Base-by-base conservation (phyloP, 1,140 invertebrate species). In the Chironomus tepperi region DNA sequence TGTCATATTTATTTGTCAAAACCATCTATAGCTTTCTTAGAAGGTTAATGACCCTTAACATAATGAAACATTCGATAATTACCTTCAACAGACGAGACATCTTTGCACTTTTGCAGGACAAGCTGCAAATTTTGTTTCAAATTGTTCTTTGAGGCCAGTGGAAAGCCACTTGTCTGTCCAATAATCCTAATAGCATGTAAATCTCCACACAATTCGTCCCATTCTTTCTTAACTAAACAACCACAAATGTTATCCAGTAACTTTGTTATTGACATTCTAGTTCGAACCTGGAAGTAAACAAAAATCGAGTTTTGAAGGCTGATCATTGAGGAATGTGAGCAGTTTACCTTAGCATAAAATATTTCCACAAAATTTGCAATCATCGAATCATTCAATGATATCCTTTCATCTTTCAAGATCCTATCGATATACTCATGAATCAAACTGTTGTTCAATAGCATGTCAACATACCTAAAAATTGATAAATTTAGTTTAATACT, bases 141-240 rank as follows among this genome's bases (percentile, higher is more conserved):
- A 42, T 74, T 21, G 19, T 65, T 42, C 42, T 43, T 70, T n/a
- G 47, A 42, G 7, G 64, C 24, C 34, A 5, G 12, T 10, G 74
- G 74, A 42, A 74, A 70, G n/a, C 65, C 65, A 16, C 21, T 18
- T 24, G 79, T 77, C 73, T 82, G 80, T 57, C 80, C 80, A 75
- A 82, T 80, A 16, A 82, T 79, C 0, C 81, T 78, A 67, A 82
- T 81, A 34, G 81, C 81, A 77, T 81, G 81, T 3, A 82, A 78
- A 77, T 82, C 81, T n/a, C 81, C 80, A 73, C 81, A 82, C 64
- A 82, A 73, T 73, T 82, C 81, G 64, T 82, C 80, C 2, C 81
- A 78, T 74, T 82, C 81, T 75, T 82, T 82, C 0, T 81, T 79
- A 76, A 81, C 79, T 78, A 82, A 80, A 7, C 79, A 79, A 73